phyloP scores from a whole-genome alignment of 2,113 vertebrate genomes.

The Athene noctua region DNA sequence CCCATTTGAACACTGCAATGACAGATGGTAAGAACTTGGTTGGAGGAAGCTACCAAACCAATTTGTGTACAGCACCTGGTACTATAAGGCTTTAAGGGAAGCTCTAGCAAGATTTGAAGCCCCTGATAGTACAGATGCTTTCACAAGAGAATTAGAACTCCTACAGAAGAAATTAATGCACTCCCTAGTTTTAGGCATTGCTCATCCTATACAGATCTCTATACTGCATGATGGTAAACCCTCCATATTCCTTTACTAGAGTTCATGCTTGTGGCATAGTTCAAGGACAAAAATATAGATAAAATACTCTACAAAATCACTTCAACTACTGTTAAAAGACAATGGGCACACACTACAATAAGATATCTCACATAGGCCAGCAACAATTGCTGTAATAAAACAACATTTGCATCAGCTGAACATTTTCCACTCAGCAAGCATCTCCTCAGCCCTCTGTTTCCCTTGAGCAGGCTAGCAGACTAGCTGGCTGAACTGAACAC shows the following conservation, averaged over 20 bases:
- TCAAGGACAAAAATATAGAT: neutral
- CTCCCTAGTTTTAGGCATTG: neutral
- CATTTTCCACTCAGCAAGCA: neutral
- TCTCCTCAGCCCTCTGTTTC: neutral
- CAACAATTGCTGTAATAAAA: neutral
- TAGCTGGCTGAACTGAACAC: neutral
- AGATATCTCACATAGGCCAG: neutral
- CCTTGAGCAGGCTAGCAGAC: neutral
- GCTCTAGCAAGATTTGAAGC: neutral
- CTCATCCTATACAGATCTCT: neutral
- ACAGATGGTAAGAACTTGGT: constrained; percentile 60
- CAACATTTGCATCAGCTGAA: neutral
- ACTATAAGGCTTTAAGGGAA: constrained; percentile 2
- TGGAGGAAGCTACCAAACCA: constrained; percentile 50
- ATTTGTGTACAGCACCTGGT: constrained; percentile 45
- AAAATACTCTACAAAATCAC: neutral
- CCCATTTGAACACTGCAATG: constrained; percentile 14
- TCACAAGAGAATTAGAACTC: neutral
- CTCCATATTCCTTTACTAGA: neutral
- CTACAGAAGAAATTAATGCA: neutral
- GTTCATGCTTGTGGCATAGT: neutral
- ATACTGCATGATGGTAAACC: neutral
- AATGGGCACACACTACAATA: neutral
- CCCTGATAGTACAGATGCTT: neutral
- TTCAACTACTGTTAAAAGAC: neutral